Evolutionary conservation across 1,140 invertebrate species (phyloP), one percentile per base, ranked within the genome.

Genomic region (Drosophila grimshawi): DNA sequence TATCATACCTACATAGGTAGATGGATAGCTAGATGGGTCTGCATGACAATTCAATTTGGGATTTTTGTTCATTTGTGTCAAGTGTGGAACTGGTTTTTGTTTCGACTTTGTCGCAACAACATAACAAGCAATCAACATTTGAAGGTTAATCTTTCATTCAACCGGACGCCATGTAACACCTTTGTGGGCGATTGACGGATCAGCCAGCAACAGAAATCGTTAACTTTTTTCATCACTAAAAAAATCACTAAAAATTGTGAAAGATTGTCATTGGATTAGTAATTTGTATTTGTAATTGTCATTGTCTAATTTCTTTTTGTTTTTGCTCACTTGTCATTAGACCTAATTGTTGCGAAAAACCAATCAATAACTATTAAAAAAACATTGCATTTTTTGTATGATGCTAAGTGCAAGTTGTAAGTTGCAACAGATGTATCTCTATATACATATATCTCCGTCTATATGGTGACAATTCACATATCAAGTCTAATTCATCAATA

Each of bases 81-180:
- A 63, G 46, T 66, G 70, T 37, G 61, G 45, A 61, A 81, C 68
- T 52, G 63, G 71, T 74, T 74, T 72, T 35, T 60, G 69, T 52
- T 56, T 35, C 30, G 32, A 43, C 67, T 72, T 70, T 80, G 67
- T 85, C 72, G 81, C 81, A 85, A 85, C 59, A 43, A 85, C 59
- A 43, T 27, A n/a, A n/a, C 46, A 11, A 62, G 60, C 62, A 65
- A 66, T 55, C 39, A 66, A 66, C 39, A 10, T 48, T 69, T 78
- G 77, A 82, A 89, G 85, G 85, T 80, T 89, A 76, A 85, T 88
- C 85, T 88, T 78, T 88, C 67, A 71, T 80, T 80, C 66, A 76
- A 66, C 41, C 59, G 37, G 32, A 62, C 49, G 33, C 59, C 41
- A 27, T 63, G 67, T 61, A 64, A 64, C 60, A 55, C 67, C 56